Base-by-base conservation (phyloP, 2,797 vertebrate genomes). In the Sardinella longiceps region DNA sequence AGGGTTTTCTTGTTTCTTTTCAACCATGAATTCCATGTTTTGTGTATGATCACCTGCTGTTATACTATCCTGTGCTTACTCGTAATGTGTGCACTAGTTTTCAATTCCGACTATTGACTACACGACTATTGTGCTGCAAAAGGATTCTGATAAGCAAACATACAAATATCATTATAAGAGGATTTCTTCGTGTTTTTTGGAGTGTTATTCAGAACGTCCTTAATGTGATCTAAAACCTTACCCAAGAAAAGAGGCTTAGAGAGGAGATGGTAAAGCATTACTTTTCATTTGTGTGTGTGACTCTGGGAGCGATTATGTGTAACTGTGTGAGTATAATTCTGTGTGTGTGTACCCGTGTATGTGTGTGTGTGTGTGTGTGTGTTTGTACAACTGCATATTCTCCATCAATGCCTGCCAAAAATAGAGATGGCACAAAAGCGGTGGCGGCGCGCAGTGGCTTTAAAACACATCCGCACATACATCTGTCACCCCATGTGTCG, bases 351-450 rank as follows among this genome's bases (percentile, higher is more conserved):
- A 28, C 81, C 25, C 66, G 80, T 66, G 25, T 39, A 25, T 74
- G 14, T 82, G 60, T 39, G 46, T 53, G 80, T 66, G 60, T 74
- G 81, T 43, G 81, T 53, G 39, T 11, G 25, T 53, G 33, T 33
- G 25, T 46, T 70, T 15, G 60, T 25, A 63, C n/a, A 25, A 70
- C 28, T 89, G 88, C 91, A 90, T 90, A 86, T 87, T 77, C 18
- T 9, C 70, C 33, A 77, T 77, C 33, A 81, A 50, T 53, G 30
- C n/a, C 50, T 81, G 63, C 70, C 77, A 83, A 85, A 85, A 74
- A 84, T 58, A 81, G 46, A 80, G 84, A 84, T 80, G 74, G 37
- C 70, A 77, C 63, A 33, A 70, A 33, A 10, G 11, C 2, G 9
- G 46, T 48, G 46, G 46, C 11, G 46, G 20, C 20, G 18, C 12